Evolutionary conservation across 1,140 invertebrate genomes (phyloP).

Genomic region (Eriocheir sinensis): DNA sequence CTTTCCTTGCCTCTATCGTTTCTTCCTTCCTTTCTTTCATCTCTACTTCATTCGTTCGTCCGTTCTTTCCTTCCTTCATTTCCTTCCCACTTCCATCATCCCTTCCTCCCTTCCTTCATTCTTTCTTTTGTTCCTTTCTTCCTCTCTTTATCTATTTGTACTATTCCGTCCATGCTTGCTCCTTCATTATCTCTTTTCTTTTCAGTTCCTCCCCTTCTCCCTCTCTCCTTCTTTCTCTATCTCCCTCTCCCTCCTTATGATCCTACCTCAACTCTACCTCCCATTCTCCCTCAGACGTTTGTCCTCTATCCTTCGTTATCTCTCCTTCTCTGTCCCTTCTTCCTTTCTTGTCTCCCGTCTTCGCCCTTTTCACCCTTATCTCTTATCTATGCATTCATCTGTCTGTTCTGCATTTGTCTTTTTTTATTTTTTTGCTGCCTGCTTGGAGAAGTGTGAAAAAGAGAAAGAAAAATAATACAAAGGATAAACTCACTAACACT

Average conservation of each 20-base stretch:
- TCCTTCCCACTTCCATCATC: neutral
- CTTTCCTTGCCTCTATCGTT: too few relatives aligned
- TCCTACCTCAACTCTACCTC: too few relatives aligned
- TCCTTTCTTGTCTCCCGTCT: neutral
- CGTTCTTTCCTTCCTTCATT: too few relatives aligned
- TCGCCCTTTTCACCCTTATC: too few relatives aligned
- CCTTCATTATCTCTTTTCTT: neutral
- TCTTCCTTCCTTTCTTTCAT: neutral
- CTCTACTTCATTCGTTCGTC: neutral
- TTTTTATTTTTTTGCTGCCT: too few relatives aligned
- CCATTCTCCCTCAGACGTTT: neutral
- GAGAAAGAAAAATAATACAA: neutral
- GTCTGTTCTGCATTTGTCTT: too few relatives aligned
- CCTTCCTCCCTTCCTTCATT: too few relatives aligned
- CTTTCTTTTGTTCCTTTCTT: neutral
- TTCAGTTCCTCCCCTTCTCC: neutral
- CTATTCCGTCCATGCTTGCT: neutral
- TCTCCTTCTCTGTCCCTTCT: neutral
- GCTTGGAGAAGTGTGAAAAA: too few relatives aligned
- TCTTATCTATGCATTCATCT: too few relatives aligned
- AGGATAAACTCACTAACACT: too few relatives aligned
- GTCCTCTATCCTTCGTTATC: neutral
- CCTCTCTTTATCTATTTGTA: neutral
- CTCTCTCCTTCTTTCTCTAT: neutral
- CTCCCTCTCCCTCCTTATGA: neutral